Evolutionary conservation across 1,140 invertebrate genomes (phyloP).

Genomic region (Physella acuta): DNA sequence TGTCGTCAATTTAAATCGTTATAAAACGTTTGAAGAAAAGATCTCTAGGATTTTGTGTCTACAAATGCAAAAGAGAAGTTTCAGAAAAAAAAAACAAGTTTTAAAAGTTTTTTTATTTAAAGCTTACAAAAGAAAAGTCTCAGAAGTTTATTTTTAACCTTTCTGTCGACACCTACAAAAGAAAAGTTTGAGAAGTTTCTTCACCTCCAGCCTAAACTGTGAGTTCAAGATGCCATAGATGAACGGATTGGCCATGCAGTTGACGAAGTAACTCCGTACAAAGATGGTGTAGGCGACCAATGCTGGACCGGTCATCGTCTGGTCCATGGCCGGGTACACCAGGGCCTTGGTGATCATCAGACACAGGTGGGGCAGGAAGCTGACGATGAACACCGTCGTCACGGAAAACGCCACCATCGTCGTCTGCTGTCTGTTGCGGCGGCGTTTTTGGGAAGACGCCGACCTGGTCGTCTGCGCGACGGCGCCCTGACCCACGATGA

Average conservation of each 20-base stretch:
- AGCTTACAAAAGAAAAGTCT: too few relatives aligned
- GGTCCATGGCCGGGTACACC: background rate
- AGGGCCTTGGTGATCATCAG: background rate
- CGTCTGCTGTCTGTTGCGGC: background rate
- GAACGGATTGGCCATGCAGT: background rate
- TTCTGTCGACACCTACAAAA: background rate
- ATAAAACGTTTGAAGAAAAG: too few relatives aligned
- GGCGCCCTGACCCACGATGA: too few relatives aligned
- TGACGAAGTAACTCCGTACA: background rate
- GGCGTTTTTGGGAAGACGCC: background rate
- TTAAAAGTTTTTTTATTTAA: too few relatives aligned
- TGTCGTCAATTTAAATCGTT: too few relatives aligned
- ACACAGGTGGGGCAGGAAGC: background rate
- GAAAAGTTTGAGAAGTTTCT: background rate
- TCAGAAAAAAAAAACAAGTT: too few relatives aligned
- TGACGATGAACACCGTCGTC: background rate
- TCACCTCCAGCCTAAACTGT: background rate
- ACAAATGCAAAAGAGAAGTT: too few relatives aligned
- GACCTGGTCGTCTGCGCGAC: too few relatives aligned
- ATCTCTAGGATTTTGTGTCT: too few relatives aligned
- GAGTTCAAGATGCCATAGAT: conserved; percentile 7
- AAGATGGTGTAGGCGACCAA: background rate
- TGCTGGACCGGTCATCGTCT: background rate
- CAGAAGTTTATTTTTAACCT: too few relatives aligned
- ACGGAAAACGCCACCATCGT: background rate